Evolutionary conservation across 1,140 invertebrate species (phyloP).

Genomic region (Ceratosolen solmsi): DNA sequence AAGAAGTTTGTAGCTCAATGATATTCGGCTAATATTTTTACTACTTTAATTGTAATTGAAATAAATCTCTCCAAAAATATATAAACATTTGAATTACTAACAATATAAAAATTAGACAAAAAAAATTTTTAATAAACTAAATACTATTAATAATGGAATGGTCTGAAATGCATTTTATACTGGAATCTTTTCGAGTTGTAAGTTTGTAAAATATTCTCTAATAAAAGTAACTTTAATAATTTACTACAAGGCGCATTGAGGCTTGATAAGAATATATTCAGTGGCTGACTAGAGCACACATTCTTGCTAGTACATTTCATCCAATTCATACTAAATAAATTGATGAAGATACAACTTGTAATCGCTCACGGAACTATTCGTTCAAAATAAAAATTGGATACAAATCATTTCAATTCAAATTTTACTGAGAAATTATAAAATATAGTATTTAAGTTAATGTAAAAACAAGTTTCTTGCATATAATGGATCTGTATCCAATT

Average conservation of each 20-base stretch:
- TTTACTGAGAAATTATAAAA: slow-evolving; percentile 39
- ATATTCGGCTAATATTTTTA: too few relatives aligned
- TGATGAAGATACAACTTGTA: slow-evolving; percentile 21
- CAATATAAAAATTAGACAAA: neutral
- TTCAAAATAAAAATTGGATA: slow-evolving; percentile 33
- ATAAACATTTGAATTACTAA: neutral
- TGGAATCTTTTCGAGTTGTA: slow-evolving; percentile 5
- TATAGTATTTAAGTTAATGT: slow-evolving; percentile 8
- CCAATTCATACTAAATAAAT: slow-evolving; percentile 44
- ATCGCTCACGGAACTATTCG: slow-evolving; percentile 1
- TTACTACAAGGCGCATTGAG: slow-evolving; percentile 53
- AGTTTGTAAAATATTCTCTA: slow-evolving; percentile 19
- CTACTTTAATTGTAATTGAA: too few relatives aligned
- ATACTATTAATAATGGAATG: slow-evolving; percentile 11
- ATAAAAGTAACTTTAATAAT: slow-evolving; percentile 33
- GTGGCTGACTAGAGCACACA: slow-evolving; percentile 69
- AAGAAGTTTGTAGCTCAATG: too few relatives aligned
- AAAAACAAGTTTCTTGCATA: slow-evolving; percentile 33
- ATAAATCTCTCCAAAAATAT: too few relatives aligned
- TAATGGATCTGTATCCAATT: slow-evolving; percentile 30
- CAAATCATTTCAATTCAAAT: slow-evolving; percentile 34
- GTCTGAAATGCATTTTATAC: neutral
- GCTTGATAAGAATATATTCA: slow-evolving; percentile 52
- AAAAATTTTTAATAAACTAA: neutral
- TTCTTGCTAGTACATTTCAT: slow-evolving; percentile 58